Percentiles rank a stretch among this genome's conserved stretches.
phyloP scores from a whole-genome alignment of 2,888 invertebrate species.

The Kuschelorhynchus macadamiae region DNA sequence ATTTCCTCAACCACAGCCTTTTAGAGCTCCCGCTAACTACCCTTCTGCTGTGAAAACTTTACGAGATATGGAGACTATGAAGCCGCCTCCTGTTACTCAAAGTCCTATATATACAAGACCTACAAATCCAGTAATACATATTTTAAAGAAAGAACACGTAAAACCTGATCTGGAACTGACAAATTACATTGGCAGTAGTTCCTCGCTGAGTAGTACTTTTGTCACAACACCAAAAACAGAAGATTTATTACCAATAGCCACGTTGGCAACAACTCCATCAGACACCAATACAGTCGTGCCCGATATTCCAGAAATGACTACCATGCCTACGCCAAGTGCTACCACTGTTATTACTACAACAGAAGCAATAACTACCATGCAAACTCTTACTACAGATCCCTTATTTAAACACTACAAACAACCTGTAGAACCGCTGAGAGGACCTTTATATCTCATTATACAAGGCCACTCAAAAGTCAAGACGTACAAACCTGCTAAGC shows the following conservation, averaged over 20 bases:
- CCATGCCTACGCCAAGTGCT: conserved; percentile 63
- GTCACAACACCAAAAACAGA: conserved; percentile 53
- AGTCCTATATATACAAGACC: conserved; percentile 55
- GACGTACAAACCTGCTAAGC: conserved; percentile 80
- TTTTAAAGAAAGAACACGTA: conserved; percentile 58
- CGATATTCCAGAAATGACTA: conserved; percentile 32
- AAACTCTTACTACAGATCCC: conserved; percentile 74
- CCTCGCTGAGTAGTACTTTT: conserved; percentile 37
- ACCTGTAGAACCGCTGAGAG: conserved; percentile 73
- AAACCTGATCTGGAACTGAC: conserved; percentile 18
- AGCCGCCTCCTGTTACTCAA: conserved; percentile 70
- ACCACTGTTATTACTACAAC: conserved; percentile 68
- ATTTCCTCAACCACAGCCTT: conserved; percentile 53
- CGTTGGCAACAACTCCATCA: conserved; percentile 43
- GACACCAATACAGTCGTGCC: conserved; percentile 26
- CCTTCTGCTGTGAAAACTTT: conserved; percentile 62
- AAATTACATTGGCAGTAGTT: conserved; percentile 37
- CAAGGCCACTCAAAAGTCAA: conserved; percentile 90
- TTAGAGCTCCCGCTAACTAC: conserved; percentile 45
- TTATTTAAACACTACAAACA: conserved; percentile 76
- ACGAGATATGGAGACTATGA: conserved; percentile 75
- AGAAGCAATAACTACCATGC: conserved; percentile 70
- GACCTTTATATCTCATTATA: conserved; percentile 83
- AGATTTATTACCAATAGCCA: not conserved
- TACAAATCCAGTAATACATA: conserved; percentile 52